Conservation (phyloP, 2,113 vertebrate genomes). For the Mobula hypostoma region DNA sequence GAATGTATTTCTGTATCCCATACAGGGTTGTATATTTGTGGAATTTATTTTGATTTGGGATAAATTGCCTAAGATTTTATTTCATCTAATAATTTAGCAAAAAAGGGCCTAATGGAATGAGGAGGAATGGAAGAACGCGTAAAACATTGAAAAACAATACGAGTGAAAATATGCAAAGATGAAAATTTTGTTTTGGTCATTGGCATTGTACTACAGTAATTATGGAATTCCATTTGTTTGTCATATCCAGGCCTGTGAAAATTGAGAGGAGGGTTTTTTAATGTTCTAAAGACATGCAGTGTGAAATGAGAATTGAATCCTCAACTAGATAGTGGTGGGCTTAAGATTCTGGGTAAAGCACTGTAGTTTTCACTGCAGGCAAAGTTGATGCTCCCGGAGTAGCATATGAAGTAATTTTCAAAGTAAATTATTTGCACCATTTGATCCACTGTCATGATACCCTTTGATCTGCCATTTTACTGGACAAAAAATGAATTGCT, state of each 20-base stretch:
- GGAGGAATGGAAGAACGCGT: background rate
- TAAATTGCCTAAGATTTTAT: background rate
- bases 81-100: background rate
- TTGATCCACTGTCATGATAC: background rate
- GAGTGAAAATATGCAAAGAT: no score
- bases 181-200: no score
- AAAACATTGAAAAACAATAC: background rate
- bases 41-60: background rate
- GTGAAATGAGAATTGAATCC: background rate
- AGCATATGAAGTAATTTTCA: background rate
- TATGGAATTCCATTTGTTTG: background rate
- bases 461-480: background rate
- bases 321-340: background rate
- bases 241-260: background rate
- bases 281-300: background rate
- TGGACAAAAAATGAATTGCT: background rate
- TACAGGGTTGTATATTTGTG: background rate
- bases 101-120: background rate
- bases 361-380: background rate
- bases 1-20: background rate
- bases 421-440: constrained; percentile 2
- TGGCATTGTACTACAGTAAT: no score
- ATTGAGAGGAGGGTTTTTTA: background rate
- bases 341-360: background rate
- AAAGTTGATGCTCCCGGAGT: background rate